A percentile compares a stretch with the other conserved stretches of the same genome.
phyloP scores from a whole-genome alignment of 2,888 invertebrate species.

The Allacma fusca region DNA sequence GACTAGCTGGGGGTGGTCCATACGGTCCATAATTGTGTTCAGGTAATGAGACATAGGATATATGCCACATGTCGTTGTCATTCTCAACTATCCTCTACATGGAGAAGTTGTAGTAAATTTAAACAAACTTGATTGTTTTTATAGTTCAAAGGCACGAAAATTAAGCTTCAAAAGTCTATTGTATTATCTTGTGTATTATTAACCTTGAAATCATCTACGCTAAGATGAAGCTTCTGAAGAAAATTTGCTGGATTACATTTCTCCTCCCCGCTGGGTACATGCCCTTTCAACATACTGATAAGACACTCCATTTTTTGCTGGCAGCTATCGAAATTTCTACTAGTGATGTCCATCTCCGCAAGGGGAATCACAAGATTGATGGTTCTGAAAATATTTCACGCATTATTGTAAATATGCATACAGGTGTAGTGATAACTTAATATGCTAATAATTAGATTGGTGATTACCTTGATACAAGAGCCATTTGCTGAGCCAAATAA shows the following conservation, averaged over 20 bases:
- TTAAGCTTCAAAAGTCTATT: too few species aligned
- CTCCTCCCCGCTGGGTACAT: not conserved
- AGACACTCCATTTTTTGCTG: conserved; percentile 39
- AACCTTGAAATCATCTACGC: not conserved
- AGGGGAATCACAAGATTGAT: conserved; percentile 32
- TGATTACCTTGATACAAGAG: conserved; percentile 33
- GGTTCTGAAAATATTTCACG: conserved; percentile 25
- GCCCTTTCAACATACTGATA: conserved; percentile 28
- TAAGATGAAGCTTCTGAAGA: not conserved
- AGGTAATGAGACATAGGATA: conserved; percentile 12
- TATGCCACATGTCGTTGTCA: not conserved
- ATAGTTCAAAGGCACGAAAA: too few species aligned
- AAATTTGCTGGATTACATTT: not conserved
- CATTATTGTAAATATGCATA: too few species aligned
- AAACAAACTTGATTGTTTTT: too few species aligned
- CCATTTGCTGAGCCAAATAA: conserved; percentile 39
- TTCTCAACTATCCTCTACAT: conserved; percentile 4
- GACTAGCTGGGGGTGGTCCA: conserved; percentile 30
- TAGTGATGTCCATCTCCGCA: conserved; percentile 37
- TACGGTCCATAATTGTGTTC: conserved; percentile 26
- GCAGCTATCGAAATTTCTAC: conserved; percentile 35
- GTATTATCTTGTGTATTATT: not conserved
- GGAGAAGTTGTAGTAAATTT: not conserved
- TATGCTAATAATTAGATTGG: not conserved
- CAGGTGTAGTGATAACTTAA: not conserved